phyloP scores from a whole-genome alignment of 2,888 invertebrate species.

The Epirrita christyi region DNA sequence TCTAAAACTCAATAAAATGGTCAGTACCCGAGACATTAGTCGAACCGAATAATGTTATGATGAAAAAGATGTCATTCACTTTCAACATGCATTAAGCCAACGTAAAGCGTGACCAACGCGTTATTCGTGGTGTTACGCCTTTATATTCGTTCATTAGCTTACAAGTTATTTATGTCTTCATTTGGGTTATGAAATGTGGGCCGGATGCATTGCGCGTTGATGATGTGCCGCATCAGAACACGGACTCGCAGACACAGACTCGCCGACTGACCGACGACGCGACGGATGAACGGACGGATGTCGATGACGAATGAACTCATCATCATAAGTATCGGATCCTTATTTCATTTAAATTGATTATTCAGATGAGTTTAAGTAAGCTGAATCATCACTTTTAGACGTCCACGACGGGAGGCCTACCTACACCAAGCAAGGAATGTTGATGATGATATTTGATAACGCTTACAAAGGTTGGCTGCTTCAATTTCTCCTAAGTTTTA shows the following conservation, averaged over 20 bases:
- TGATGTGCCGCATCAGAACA: slow-evolving; percentile 47
- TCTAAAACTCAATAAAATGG: slow-evolving; percentile 35
- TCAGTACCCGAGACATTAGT: slow-evolving; percentile 44
- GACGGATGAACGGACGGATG: too few relatives aligned
- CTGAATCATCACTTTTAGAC: too few relatives aligned
- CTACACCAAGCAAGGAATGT: too few relatives aligned
- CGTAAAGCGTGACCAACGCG: slow-evolving; percentile 71
- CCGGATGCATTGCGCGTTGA: slow-evolving; percentile 63
- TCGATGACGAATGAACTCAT: slow-evolving; percentile 10
- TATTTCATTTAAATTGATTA: neutral
- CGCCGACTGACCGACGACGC: too few relatives aligned
- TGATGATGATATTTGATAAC: too few relatives aligned
- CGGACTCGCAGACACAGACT: too few relatives aligned
- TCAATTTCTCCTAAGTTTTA: too few relatives aligned
- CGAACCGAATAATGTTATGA: slow-evolving; percentile 48
- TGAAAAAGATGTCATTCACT: slow-evolving; percentile 62
- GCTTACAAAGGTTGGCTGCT: too few relatives aligned
- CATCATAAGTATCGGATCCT: neutral
- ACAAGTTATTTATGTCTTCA: slow-evolving; percentile 79
- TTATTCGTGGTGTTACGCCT: slow-evolving; percentile 71
- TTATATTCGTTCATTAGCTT: slow-evolving; percentile 62
- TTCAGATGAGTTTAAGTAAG: neutral
- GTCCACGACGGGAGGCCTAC: too few relatives aligned
- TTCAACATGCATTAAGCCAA: slow-evolving; percentile 51
- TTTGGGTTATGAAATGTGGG: slow-evolving; percentile 66